phyloP scores from a whole-genome alignment of 2,888 invertebrate species.

The Xestia ashworthii region DNA sequence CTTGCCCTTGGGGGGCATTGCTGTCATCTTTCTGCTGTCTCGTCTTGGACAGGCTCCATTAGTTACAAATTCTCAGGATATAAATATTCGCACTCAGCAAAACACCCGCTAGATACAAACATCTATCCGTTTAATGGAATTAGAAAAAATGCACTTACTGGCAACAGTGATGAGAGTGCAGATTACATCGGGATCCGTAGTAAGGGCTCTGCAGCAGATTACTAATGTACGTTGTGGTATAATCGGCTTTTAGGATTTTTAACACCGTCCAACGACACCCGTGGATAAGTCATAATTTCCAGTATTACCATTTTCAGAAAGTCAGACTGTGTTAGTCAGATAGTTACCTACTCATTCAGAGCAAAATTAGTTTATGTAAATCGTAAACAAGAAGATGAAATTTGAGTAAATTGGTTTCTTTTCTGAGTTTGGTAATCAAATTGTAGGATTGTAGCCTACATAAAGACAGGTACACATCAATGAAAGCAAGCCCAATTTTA shows the following conservation, averaged over 20 bases:
- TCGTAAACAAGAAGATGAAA: slow-evolving; percentile 40
- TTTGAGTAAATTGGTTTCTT: slow-evolving; percentile 34
- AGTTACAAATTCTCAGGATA: slow-evolving; percentile 81
- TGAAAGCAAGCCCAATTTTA: not conserved
- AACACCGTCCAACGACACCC: not conserved
- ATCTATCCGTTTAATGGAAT: slow-evolving; percentile 66
- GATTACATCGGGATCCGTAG: slow-evolving; percentile 24
- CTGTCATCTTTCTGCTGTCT: slow-evolving; percentile 82
- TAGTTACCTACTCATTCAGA: slow-evolving; percentile 8
- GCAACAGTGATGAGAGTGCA: slow-evolving; percentile 26
- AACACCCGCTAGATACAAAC: slow-evolving; percentile 51
- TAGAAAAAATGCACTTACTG: slow-evolving; percentile 53
- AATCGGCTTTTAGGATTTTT: slow-evolving; percentile 34
- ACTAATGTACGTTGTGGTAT: slow-evolving; percentile 1
- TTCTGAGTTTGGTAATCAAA: slow-evolving; percentile 28
- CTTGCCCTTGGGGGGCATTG: slow-evolving; percentile 74
- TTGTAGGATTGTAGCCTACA: slow-evolving; percentile 12
- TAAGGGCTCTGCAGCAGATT: slow-evolving; percentile 8
- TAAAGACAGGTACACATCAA: slow-evolving; percentile 3
- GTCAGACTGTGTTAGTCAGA: not conserved
- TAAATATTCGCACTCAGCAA: slow-evolving; percentile 71
- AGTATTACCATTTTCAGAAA: not conserved
- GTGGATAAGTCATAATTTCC: not conserved
- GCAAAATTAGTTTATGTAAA: slow-evolving; percentile 25
- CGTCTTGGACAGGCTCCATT: slow-evolving; percentile 82